A percentile compares a stretch with the other conserved stretches of the same genome.
Evolutionary conservation across 2,888 invertebrate genomes (phyloP).

Genomic region (Pogonocherus hispidulus): DNA sequence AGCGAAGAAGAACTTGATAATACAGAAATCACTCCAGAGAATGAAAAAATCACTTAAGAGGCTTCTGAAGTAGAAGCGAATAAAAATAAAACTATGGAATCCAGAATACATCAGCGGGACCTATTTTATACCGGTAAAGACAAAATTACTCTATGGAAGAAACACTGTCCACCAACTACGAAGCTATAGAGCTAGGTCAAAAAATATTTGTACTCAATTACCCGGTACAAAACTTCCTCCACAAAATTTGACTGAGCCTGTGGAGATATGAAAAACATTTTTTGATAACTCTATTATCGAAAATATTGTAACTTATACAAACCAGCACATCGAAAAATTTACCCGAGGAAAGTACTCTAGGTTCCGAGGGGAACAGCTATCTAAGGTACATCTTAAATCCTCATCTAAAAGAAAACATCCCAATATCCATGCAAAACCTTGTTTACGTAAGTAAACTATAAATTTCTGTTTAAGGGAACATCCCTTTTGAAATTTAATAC

Average conservation of each 20-base stretch:
- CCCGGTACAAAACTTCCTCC: neutral
- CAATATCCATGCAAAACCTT: too few species aligned
- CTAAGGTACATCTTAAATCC: too few species aligned
- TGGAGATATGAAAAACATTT: neutral
- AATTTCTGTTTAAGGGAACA: too few species aligned
- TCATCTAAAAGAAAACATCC: too few species aligned
- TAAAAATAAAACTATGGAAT: neutral
- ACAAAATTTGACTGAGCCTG: neutral
- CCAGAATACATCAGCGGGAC: neutral
- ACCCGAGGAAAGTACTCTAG: neutral
- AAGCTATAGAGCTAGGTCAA: neutral
- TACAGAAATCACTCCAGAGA: constrained; percentile 2
- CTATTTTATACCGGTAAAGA: constrained; percentile 15
- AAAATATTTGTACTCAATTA: neutral
- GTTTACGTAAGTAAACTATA: too few species aligned
- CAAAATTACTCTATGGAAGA: constrained; percentile 8
- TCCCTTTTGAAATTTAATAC: neutral
- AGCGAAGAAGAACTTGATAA: constrained; percentile 17
- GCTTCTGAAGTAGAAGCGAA: neutral
- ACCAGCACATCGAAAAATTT: neutral
- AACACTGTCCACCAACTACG: neutral
- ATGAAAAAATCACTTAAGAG: neutral
- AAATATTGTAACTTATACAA: too few species aligned
- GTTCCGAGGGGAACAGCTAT: too few species aligned
- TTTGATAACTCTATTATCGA: neutral